Conservation (phyloP, 2,888 invertebrate genomes). For the Dinocampus coccinellae region DNA sequence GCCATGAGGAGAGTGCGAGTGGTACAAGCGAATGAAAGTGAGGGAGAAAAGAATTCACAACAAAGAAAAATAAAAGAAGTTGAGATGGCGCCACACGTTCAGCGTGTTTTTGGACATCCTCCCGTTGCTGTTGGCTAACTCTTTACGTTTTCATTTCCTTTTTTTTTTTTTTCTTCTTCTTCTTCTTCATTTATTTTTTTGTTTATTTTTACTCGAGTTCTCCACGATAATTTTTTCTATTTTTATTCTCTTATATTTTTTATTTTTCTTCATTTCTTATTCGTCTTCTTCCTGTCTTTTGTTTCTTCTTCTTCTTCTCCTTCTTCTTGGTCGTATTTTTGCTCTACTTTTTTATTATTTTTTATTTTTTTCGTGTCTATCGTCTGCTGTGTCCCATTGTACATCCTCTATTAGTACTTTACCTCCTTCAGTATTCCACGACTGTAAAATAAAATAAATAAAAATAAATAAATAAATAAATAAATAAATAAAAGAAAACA, state of each 20-base stretch:
- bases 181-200: constrained; percentile 39
- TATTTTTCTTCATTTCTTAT: constrained; percentile 29
- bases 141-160: constrained; percentile 38
- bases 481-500: background rate
- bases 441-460: background rate
- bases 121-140: constrained; percentile 63
- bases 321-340: constrained; percentile 37
- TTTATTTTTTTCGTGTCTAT: background rate
- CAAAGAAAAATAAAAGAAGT: constrained; percentile 63
- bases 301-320: constrained; percentile 30
- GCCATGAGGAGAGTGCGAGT: constrained; percentile 36
- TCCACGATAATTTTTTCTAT: constrained; percentile 31
- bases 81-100: constrained; percentile 68
- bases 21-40: constrained; percentile 44
- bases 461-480: background rate
- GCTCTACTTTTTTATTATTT: constrained; percentile 23
- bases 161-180: constrained; percentile 49
- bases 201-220: constrained; percentile 38
- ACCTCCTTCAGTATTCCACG: background rate
- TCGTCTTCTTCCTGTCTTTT: constrained; percentile 34
- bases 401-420: background rate
- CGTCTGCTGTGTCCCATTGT: background rate
- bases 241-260: too few relatives aligned
- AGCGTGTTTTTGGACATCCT: constrained; percentile 67
- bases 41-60: constrained; percentile 54